Evolutionary conservation across 2,888 invertebrate species (phyloP).

Genomic region (Microplitis manilae): DNA sequence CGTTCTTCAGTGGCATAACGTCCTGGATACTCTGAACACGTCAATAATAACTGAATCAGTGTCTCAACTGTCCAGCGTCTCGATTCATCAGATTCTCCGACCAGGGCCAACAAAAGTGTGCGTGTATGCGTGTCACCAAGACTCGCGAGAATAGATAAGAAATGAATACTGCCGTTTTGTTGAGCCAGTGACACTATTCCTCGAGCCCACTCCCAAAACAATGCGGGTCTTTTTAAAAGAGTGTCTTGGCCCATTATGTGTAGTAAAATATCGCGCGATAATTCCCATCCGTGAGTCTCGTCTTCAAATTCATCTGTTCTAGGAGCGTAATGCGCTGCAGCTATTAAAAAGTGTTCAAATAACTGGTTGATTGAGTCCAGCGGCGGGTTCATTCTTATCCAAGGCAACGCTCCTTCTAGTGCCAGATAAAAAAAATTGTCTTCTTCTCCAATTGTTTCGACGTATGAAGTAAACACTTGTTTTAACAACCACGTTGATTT

Average conservation of each 20-base stretch:
- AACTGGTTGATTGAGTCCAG: conserved; percentile 62
- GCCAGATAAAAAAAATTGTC: conserved; percentile 57
- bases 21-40: conserved; percentile 86
- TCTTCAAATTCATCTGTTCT: conserved; percentile 31
- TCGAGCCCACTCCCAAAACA: conserved; percentile 66
- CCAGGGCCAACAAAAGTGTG: conserved; percentile 73
- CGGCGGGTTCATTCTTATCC: conserved; percentile 63
- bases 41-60: conserved; percentile 82
- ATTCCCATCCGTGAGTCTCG: conserved; percentile 60
- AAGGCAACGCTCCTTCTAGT: conserved; percentile 63
- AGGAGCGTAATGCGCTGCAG: conserved; percentile 62
- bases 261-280: conserved; percentile 63
- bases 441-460: conserved; percentile 50
- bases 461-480: conserved; percentile 63
- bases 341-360: conserved; percentile 62
- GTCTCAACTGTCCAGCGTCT: conserved; percentile 75
- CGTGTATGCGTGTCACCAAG: conserved; percentile 75
- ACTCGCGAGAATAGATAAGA: conserved; percentile 64
- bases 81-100: conserved; percentile 72
- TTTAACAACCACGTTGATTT: conserved; percentile 63
- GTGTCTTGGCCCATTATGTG: conserved; percentile 59
- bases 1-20: conserved; percentile 91
- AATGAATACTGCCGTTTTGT: conserved; percentile 59
- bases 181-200: conserved; percentile 59
- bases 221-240: conserved; percentile 56